Base-by-base conservation (phyloP, 2,888 invertebrate species). In the Altica lythri region DNA sequence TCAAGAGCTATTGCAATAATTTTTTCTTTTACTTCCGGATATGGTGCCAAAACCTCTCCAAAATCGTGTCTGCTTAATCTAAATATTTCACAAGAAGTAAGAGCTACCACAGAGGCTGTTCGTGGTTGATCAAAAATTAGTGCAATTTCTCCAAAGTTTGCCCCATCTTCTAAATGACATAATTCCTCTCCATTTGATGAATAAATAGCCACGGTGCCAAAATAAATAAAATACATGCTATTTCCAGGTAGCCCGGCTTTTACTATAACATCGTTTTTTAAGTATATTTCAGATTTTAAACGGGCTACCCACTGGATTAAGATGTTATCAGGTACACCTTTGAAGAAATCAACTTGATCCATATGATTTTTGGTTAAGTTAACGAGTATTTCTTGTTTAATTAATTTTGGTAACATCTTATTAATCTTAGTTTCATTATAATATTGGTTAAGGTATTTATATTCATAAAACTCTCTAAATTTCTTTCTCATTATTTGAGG, bases 141-240 rank as follows among this genome's bases (percentile, higher is more conserved):
- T 0, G 77, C 72, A 30, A 79, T 70, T 62, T 80, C 79, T 0
- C 79, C 80, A 58, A 80, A 80, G 60, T 78, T 72, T 1, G 73
- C 70, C 5, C 77, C 79, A 56, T 79, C 77, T 34, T 77, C 72
- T 55, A 80, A 67, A 61, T 79, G 79, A 48, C 78, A 78, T 1
- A 79, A 65, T 44, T 79, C 78, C 68, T 71, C 76, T 32, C 75
- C 77, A 2, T 56, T 56, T 6, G 62, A 63, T 2, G 76, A 75
- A 49, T 76, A 78, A 17, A 78, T 69, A 6, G 45, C 50, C 9
- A 55, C 55, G 2, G 55, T 55, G 3, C 55, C 55, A 29, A 40
- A 55, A 19, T 55, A 45, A 19, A 55, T 55, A 14, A 55, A 55
- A 34, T 34, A 55, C 50, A 50, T 55, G 13, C 46, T 38, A 10